phyloP scores from a whole-genome alignment of 2,888 invertebrate species.

The Orthosia gracilis region DNA sequence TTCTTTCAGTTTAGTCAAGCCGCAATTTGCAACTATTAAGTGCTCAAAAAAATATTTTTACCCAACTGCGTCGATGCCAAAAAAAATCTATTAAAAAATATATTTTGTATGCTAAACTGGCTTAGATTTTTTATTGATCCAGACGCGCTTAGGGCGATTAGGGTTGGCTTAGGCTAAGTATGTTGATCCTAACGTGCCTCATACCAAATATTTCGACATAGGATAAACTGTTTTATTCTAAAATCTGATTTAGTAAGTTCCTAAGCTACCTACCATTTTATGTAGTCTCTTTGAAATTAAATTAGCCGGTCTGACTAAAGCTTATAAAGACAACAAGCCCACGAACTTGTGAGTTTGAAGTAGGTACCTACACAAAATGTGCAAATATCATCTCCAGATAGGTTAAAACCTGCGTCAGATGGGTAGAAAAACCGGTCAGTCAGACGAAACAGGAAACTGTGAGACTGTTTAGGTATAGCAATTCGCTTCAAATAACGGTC shows the following conservation, averaged over 20 bases:
- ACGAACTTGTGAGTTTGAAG: background rate
- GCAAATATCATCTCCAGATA: background rate
- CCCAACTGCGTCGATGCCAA: background rate
- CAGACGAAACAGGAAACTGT: background rate
- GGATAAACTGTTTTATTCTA: background rate
- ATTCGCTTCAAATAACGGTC: background rate
- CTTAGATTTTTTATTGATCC: no score
- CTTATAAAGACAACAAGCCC: background rate
- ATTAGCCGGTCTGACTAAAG: background rate
- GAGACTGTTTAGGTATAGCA: background rate
- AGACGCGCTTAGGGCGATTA: background rate
- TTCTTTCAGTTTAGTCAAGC: conserved; percentile 5
- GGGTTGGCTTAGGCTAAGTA: background rate
- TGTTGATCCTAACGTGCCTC: conserved; percentile 10
- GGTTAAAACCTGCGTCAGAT: background rate
- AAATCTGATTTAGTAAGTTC: background rate
- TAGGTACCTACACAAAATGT: background rate
- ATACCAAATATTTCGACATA: background rate
- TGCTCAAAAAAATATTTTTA: background rate
- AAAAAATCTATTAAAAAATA: no score
- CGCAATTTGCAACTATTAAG: no score
- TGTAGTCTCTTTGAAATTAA: background rate
- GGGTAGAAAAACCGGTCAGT: background rate
- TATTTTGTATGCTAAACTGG: background rate
- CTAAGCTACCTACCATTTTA: background rate